Evolutionary conservation across 2,113 vertebrate genomes (phyloP), one percentile per base, ranked within the genome.

Genomic region (Salvelinus sp.): DNA sequence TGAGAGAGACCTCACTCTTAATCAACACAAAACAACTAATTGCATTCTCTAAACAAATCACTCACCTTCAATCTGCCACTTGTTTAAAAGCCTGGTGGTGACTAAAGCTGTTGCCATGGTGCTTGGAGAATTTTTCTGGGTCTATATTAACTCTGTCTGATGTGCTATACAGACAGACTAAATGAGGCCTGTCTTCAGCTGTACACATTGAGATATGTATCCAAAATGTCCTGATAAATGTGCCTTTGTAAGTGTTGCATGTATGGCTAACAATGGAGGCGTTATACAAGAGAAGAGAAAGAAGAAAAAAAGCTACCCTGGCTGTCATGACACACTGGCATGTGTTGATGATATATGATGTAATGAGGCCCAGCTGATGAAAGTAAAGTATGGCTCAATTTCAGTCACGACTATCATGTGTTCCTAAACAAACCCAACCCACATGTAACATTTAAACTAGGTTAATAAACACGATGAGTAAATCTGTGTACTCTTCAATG

Each of bases 51-150:
- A 74, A 82, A 86, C 82, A 82, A 72, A 83, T 83, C 54, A 77
- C 60, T 79, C 71, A 7, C 75, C 28, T 76, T 80, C 14, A 4
- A 75, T 70, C 74, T 70, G 33, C 68, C 69, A 71, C 79, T 83
- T 82, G 64, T 64, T 72, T 76, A 72, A 22, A 22, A 80, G 83
- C 70, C 83, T 54, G 65, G 65, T 30, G 25, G 65, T 14, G 25
- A 30, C 75, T 22, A 76, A 80, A 83, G 58, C 80, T 75, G 89
- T 91, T 91, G 84, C 87, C 81, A 88, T 12, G 85, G 75, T 79
- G 50, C 78, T 58, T 73, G 48, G 44, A 70, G 65, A 57, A 72
- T 69, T 73, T 60, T 58, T 69, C 73, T 73, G 87, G 73, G 62
- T 69, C 67, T 6, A 25, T 30, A 73, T 85, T 82, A 82, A 87